Evolutionary conservation across 2,888 invertebrate genomes (phyloP).

Genomic region (Tetramorium bicarinatum): DNA sequence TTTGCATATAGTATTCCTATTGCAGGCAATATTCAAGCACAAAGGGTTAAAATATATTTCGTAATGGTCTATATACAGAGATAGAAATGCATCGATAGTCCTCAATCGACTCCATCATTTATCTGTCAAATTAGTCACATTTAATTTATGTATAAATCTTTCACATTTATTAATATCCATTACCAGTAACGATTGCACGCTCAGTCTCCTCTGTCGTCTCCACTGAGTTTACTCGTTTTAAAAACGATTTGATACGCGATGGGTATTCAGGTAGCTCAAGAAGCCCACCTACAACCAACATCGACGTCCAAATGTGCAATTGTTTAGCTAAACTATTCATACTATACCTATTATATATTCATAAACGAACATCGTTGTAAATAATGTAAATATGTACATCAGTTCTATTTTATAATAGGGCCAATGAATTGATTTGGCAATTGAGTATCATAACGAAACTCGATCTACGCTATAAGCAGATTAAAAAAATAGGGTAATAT

Average conservation of each 20-base stretch:
- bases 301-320: slow-evolving; percentile 86
- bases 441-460: slow-evolving; percentile 79
- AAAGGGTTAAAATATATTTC: slow-evolving; percentile 47
- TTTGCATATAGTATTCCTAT: slow-evolving; percentile 28
- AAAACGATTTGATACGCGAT: slow-evolving; percentile 47
- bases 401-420: slow-evolving; percentile 85
- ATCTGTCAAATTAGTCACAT: not conserved
- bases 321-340: slow-evolving; percentile 81
- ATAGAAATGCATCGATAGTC: slow-evolving; percentile 19
- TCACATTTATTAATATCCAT: not conserved
- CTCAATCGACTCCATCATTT: slow-evolving; percentile 20
- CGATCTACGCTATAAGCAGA: slow-evolving; percentile 79
- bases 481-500: slow-evolving; percentile 84
- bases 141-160: slow-evolving; percentile 6
- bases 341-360: slow-evolving; percentile 76
- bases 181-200: not conserved
- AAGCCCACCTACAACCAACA: slow-evolving; percentile 84
- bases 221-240: slow-evolving; percentile 21
- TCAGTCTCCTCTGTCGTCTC: not conserved
- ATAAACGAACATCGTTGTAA: slow-evolving; percentile 80
- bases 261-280: slow-evolving; percentile 49
- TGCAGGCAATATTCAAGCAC: slow-evolving; percentile 31
- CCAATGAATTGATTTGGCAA: slow-evolving; percentile 80
- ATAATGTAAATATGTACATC: slow-evolving; percentile 86
- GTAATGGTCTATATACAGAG: not conserved